phyloP scores from a whole-genome alignment of 2,797 vertebrate genomes.

The Coregonus sp. region DNA sequence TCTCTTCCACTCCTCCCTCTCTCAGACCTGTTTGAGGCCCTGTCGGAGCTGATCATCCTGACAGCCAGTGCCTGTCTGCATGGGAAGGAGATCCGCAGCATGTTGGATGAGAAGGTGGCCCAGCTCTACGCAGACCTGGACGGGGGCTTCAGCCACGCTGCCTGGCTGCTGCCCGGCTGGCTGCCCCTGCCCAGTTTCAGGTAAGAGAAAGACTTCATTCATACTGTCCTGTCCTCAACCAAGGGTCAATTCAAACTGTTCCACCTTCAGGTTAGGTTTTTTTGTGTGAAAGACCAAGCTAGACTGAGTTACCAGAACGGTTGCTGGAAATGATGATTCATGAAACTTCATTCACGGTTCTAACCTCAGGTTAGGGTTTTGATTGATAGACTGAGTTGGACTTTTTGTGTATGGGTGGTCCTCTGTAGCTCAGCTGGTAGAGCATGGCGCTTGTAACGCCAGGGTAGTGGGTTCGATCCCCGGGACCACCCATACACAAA shows the following conservation, averaged over 20 bases:
- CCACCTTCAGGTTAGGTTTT: neutral
- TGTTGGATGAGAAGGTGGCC: slow-evolving; percentile 87
- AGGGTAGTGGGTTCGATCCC: too few relatives aligned
- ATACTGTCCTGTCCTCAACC: neutral
- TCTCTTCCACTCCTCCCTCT: neutral
- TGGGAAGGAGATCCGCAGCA: slow-evolving; percentile 88
- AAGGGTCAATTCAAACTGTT: neutral
- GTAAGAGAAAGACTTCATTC: slow-evolving; percentile 61
- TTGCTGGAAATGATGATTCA: neutral
- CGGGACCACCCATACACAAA: too few relatives aligned
- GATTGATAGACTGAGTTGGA: neutral
- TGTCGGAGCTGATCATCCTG: slow-evolving; percentile 96
- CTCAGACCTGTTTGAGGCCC: slow-evolving; percentile 91
- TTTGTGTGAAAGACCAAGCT: neutral
- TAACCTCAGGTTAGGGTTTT: neutral
- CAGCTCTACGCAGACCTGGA: slow-evolving; percentile 95
- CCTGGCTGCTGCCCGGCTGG: slow-evolving; percentile 96
- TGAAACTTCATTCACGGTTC: neutral
- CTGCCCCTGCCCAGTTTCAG: slow-evolving; percentile 97
- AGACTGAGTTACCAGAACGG: neutral
- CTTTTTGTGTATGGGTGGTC: neutral
- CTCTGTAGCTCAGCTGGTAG: too few relatives aligned
- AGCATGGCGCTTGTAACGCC: too few relatives aligned
- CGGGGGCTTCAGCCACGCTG: slow-evolving; percentile 92
- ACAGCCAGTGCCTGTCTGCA: slow-evolving; percentile 96